Evolutionary conservation across 2,113 vertebrate species (phyloP), one percentile per base, ranked within the genome.

Genomic region (Cariama cristata): DNA sequence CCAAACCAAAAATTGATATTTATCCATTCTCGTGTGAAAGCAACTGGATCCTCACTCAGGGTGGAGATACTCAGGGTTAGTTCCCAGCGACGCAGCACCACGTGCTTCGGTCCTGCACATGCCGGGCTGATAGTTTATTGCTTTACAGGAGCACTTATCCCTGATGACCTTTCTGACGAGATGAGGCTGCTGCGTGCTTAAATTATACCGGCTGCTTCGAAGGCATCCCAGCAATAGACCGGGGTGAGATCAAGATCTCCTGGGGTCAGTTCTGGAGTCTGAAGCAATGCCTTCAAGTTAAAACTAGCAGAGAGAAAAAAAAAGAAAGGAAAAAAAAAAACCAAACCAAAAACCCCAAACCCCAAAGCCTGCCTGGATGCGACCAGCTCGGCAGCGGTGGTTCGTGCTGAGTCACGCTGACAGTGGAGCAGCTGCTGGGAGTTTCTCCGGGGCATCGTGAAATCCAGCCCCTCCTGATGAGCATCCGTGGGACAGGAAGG

Each of bases 351-450:
- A 27, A 21, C n/a, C 24, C 14, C n/a, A n/a, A 32, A 27, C 6
- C 53, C 55, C 56, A 26, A 44, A 38, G 38, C 38, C 38, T 38
- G 38, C 38, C 38, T 69, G 79, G 84, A 30, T 47, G 85, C 0
- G 14, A 19, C n/a, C 71, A 40, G 72, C 64, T 33, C 2, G 2
- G 82, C 63, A 38, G 92, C 9, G 1, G 11, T 69, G 52, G 63
- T 53, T 52, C 5, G 0, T 74, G 87, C 87, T 83, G 91, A 74
- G 67, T 93, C 86, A 90, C 4, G 19, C 53, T 79, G 86, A 14
- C 1, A 2, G 40, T 0, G 2, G 33, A 69, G 63, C 16, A 2
- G 55, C 75, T 67, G 35, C 53, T 0, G 4, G 52, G n/a, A 45
- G 35, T 30, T 87, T 9, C 62, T 56, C 4, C 0, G 0, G 49